Evolutionary conservation across 2,888 invertebrate genomes (phyloP), one percentile per base, ranked within the genome.

Genomic region (Drosophila heteroneura): DNA sequence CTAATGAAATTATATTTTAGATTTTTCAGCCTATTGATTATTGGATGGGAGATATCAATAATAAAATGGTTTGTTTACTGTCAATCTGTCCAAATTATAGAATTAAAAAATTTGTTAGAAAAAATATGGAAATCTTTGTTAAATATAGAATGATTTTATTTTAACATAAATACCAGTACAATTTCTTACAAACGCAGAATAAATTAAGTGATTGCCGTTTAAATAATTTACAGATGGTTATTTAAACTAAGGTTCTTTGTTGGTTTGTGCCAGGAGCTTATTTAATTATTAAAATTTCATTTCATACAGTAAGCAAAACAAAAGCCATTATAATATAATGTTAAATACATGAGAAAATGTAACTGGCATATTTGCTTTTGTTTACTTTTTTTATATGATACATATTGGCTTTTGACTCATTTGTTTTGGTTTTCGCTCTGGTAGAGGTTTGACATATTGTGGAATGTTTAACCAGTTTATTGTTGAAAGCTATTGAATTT

Each of bases 231-330:
- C 74, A 73, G 32, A 37, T 66, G 71, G 26, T 60, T 70, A 62
- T 65, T 63, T 70, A 52, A 69, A 54, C 44, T 67, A 41, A 64
- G 70, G 58, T 71, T 53, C 53, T 63, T 69, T 84, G 60, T 71
- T 66, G 58, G 58, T 61, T 51, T 76, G 61, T 41, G 62, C 28
- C 14, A 58, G 44, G 41, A 35, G 56, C 39, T 56, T 63, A 59
- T 77, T 82, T 59, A 85, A 82, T 77, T 79, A 90, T 90, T 75
- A 68, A 82, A 80, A 80, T 72, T 72, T 72, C 73, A 88, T 85
- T 90, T 75, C 81, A 82, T 88, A 82, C 83, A 90, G 70, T 70
- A 47, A 63, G 54, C 59, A 70, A 70, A 61, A 69, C 73, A 76
- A 73, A 70, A 57, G 58, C 39, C 51, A 44, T 72, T 54, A 63